A percentile compares a stretch with the other conserved stretches of the same genome.
Evolutionary conservation across 2,113 vertebrate genomes (phyloP).

Genomic region (Tragelaphus strepsiceros): DNA sequence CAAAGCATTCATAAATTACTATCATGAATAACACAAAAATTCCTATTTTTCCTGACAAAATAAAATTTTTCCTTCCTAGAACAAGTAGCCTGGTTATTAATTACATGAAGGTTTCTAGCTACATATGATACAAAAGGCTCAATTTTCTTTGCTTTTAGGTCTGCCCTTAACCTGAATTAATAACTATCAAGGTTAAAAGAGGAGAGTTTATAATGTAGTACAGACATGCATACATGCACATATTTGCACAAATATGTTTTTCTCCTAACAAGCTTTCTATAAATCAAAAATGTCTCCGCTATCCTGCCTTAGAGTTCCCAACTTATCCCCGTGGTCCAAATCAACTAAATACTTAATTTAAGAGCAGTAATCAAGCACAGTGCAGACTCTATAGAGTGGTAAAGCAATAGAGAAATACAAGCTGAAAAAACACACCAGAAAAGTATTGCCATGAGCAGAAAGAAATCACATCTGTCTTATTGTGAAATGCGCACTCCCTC

Average conservation of each 20-base stretch:
- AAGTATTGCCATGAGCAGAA: neutral
- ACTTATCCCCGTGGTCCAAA: neutral
- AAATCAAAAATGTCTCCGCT: neutral
- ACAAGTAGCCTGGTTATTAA: neutral
- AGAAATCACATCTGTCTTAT: neutral
- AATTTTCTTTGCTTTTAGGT: neutral
- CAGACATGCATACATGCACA: neutral
- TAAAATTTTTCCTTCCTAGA: neutral
- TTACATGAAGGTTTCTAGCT: neutral
- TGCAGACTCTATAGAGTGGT: neutral
- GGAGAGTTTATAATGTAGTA: neutral
- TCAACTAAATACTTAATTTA: neutral
- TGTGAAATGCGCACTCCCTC: neutral
- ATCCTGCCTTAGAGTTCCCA: neutral
- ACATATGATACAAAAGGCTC: neutral
- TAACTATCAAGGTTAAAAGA: neutral
- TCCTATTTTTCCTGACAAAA: neutral
- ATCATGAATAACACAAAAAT: neutral
- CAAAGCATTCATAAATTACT: neutral
- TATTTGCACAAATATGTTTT: neutral
- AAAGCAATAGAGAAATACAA: neutral
- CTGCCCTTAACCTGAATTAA: neutral
- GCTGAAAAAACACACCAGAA: neutral
- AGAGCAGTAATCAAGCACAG: neutral
- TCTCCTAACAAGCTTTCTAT: neutral